phyloP scores from a whole-genome alignment of 2,113 vertebrate species.

The Mobula birostris region DNA sequence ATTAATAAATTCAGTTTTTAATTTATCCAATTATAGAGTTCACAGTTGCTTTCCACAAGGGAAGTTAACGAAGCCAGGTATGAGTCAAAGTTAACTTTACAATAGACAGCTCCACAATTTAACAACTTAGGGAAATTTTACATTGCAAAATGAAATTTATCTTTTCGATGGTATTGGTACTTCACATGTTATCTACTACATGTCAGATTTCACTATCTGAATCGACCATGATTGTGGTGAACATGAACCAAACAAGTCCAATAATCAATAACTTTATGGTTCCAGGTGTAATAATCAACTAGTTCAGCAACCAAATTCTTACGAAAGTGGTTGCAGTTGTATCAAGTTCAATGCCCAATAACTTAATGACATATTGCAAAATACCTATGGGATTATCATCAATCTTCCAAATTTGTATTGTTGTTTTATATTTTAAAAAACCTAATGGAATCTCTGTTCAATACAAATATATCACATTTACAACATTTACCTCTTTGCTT shows the following conservation, averaged over 20 bases:
- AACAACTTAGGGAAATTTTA: neutral
- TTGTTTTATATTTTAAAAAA: neutral
- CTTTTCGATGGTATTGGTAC: neutral
- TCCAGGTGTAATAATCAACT: neutral
- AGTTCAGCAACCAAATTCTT: neutral
- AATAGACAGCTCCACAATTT: neutral
- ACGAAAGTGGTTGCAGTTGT: no score
- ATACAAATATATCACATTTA: neutral
- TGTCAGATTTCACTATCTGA: neutral
- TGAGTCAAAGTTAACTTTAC: no score
- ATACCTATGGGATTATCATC: neutral
- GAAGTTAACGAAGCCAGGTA: neutral
- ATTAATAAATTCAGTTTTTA: neutral
- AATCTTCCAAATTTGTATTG: neutral
- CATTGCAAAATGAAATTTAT: neutral
- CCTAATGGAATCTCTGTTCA: no score
- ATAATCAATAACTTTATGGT: no score
- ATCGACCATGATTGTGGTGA: neutral
- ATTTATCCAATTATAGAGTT: neutral
- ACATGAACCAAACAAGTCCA: neutral
- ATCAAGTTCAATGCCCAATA: neutral
- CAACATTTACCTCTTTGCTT: conserved; percentile 85
- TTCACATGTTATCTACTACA: neutral
- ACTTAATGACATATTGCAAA: neutral
- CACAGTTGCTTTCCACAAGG: neutral